These are phyloP conservation scores for Hirtodrosophila histrioides DNA, from an alignment of 2,888 invertebrate genomes.

Conservation along the genomic window DNA sequence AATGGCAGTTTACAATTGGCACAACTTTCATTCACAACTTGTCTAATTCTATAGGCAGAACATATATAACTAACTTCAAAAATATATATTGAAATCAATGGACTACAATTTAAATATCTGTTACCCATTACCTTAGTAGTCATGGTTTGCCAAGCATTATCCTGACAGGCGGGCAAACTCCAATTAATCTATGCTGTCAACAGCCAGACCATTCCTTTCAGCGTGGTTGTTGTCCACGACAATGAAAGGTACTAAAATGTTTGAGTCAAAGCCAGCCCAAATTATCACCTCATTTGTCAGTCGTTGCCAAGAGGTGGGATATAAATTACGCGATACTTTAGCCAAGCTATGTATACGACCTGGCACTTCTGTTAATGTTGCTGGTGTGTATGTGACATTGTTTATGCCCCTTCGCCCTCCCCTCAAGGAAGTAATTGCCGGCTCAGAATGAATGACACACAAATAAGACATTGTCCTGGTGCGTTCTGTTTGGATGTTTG, in stretches of 20 bases:
- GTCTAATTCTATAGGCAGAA: too few relatives aligned
- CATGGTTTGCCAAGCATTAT: neutral
- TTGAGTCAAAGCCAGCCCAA: neutral
- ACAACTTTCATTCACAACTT: too few relatives aligned
- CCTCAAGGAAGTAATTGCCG: constrained; percentile 10
- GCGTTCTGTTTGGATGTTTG: constrained; percentile 1
- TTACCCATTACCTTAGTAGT: too few relatives aligned
- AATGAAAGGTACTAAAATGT: constrained; percentile 7
- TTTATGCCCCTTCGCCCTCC: neutral
- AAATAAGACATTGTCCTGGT: constrained; percentile 1
- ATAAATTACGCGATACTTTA: constrained; percentile 19
- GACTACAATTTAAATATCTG: too few relatives aligned
- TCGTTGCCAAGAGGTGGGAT: constrained; percentile 13
- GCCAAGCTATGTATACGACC: neutral
- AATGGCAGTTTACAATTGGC: too few relatives aligned
- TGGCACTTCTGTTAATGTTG: neutral
- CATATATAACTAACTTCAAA: too few relatives aligned
- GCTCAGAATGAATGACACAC: neutral
- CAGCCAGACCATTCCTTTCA: neutral
- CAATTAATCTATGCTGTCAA: constrained; percentile 13
- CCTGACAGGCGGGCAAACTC: neutral
- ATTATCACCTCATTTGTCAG: constrained; percentile 28
- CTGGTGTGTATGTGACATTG: constrained; percentile 5
- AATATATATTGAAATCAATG: too few relatives aligned
- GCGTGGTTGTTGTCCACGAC: constrained; percentile 3